Evolutionary conservation across 2,113 vertebrate species (phyloP), one percentile per base, ranked within the genome.

Genomic region (Gavia stellata): DNA sequence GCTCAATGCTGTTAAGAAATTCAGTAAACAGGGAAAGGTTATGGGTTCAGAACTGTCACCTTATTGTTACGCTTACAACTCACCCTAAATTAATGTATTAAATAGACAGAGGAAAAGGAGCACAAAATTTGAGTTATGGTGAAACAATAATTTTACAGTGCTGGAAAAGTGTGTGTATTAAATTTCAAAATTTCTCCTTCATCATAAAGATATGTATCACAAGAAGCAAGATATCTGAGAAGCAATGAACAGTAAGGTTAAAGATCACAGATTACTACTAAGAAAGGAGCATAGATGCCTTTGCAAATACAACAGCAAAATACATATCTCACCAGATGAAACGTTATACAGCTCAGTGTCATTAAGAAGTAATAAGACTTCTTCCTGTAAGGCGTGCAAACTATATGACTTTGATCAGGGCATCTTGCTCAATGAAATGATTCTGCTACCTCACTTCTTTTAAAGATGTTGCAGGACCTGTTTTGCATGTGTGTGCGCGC

Each of bases 1-100:
- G 81, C 86, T 92, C 47, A 94, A 28, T 29, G 86, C 31, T 65
- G 74, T 36, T 45, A 92, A 95, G 71, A 92, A 92, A 94, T 59
- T 75, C 84, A 82, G 80, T 72, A 83, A 96, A 95, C 56, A 89
- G 45, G 81, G n/a, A 66, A 81, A 73, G 58, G 78, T 77, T 83
- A 72, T 25, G 18, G 49, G 45, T 92, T 90, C 53, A 36, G 68
- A 96, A 78, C 52, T 33, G 36, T 34, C 58, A 80, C 0, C 0
- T 80, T 90, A 80, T 14, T 83, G 61, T 68, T 68, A 63, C 17
- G 29, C 36, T 83, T 71, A 72, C 34, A 82, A 72, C 29, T 74
- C 86, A 74, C 44, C 19, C 80, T 89, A 91, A 70, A 61, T 56
- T 10, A 42, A 63, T 63, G 42, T 19, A 44, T 56, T 83, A 77